Conservation (phyloP, 2,888 invertebrate genomes). For the Tenodera sinensis region DNA sequence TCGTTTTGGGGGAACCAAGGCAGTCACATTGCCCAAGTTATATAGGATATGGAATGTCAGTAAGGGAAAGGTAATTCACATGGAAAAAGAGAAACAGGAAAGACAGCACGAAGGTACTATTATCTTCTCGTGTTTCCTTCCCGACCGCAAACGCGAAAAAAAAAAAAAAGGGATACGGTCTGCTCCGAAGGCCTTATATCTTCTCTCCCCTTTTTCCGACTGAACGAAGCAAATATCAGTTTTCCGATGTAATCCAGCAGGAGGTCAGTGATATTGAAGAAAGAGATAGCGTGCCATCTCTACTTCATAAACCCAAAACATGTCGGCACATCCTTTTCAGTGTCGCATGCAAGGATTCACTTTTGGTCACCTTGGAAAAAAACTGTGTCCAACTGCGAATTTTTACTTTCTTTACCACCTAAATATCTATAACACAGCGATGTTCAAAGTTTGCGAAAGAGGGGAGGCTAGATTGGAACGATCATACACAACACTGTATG, state of each 20-base stretch:
- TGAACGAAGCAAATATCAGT: background rate
- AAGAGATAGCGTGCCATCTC: background rate
- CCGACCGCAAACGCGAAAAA: background rate
- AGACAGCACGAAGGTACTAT: background rate
- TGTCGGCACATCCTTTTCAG: background rate
- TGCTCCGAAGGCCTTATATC: background rate
- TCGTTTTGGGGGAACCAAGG: background rate
- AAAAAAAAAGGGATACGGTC: background rate
- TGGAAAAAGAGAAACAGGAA: background rate
- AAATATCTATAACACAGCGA: too few relatives aligned
- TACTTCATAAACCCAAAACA: background rate
- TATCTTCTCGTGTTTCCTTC: background rate
- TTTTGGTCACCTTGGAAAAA: background rate
- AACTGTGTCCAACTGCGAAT: too few relatives aligned
- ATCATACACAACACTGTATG: too few relatives aligned
- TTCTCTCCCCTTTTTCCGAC: background rate
- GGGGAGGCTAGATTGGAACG: too few relatives aligned
- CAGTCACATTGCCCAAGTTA: background rate
- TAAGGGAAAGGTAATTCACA: background rate
- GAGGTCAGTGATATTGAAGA: background rate
- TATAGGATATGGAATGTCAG: background rate
- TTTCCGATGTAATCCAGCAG: background rate
- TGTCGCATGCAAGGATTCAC: background rate
- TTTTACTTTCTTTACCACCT: too few relatives aligned
- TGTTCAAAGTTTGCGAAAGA: too few relatives aligned